Evolutionary conservation across 2,797 vertebrate genomes (phyloP), one percentile per base, ranked within the genome.

Genomic region (Darevskia mixta): DNA sequence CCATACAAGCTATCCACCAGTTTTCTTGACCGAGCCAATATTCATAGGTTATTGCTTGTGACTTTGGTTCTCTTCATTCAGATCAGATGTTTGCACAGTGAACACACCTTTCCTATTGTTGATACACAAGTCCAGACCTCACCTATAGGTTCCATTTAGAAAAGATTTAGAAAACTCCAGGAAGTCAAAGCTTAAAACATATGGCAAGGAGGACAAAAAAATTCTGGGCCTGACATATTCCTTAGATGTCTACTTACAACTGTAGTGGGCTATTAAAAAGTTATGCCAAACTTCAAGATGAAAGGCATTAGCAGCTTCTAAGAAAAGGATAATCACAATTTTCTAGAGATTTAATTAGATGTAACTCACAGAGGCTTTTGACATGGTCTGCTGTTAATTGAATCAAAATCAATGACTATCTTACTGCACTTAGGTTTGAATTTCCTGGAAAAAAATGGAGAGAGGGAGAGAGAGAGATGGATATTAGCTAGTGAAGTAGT

Each of bases 401-500:
- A 98, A 96, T 98, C 97, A 97, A 99, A 99, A 96, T 99, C 98
- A 38, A 99, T 98, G 96, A 98, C 95, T 94, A 99, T 98, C 97
- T 97, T 95, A 79, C 94, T 98, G 95, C 94, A 97, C 95, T 97
- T 98, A 45, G 98, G 98, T 89, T 96, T 95, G 96, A 98, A 99
- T 96, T 98, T 97, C 94, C 98, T 99, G 96, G 91, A 96, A 91
- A 97, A 92, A 76, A 92, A 93, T 84, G 92, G 89, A 96, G 66
- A 71, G 38, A 94, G 92, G 94, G 3, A 94, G 11, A 91, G 61
- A 88, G 27, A 84, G 83, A 67, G 45, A 78, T n/a, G 73, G 49
- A 87, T 89, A 95, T 88, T 93, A 93, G 90, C 91, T 82, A 89
- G 89, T 85, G 73, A 94, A 86, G 88, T 45, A 92, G 92, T 94